Conservation (phyloP, 2,888 invertebrate species). For the Ochropacha duplaris region DNA sequence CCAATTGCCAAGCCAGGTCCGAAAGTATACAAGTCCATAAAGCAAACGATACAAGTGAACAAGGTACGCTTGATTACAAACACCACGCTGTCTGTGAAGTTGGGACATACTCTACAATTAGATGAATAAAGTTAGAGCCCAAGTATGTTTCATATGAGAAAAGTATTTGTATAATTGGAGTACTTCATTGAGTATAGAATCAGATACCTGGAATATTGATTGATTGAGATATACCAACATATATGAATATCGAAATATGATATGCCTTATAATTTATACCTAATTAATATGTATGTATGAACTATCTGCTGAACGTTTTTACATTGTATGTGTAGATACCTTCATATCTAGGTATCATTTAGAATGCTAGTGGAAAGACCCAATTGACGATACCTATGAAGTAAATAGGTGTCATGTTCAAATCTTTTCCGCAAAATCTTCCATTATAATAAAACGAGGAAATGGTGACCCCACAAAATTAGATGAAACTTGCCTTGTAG, state of each 20-base stretch:
- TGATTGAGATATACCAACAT: not conserved
- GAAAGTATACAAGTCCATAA: slow-evolving; percentile 9
- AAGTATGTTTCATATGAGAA: slow-evolving; percentile 6
- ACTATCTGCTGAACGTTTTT: no score
- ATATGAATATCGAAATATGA: no score
- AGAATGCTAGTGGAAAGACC: no score
- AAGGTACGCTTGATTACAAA: slow-evolving; percentile 11
- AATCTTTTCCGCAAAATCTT: not conserved
- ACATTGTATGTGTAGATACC: no score
- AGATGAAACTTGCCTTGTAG: slow-evolving; percentile 44
- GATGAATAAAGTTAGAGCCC: slow-evolving; percentile 4
- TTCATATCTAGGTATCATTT: no score
- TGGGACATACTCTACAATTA: not conserved
- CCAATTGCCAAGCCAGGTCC: not conserved
- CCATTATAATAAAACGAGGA: not conserved
- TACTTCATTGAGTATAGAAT: not conserved
- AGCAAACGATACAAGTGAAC: slow-evolving; percentile 21
- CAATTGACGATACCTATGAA: no score
- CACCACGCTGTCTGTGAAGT: slow-evolving; percentile 4
- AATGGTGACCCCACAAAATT: slow-evolving; percentile 11
- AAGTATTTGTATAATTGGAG: not conserved
- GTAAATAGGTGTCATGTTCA: no score
- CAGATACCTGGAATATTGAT: not conserved
- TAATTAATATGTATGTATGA: no score
- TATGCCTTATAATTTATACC: no score